phyloP scores from a whole-genome alignment of 2,888 invertebrate species.

The Resseliella maxima region DNA sequence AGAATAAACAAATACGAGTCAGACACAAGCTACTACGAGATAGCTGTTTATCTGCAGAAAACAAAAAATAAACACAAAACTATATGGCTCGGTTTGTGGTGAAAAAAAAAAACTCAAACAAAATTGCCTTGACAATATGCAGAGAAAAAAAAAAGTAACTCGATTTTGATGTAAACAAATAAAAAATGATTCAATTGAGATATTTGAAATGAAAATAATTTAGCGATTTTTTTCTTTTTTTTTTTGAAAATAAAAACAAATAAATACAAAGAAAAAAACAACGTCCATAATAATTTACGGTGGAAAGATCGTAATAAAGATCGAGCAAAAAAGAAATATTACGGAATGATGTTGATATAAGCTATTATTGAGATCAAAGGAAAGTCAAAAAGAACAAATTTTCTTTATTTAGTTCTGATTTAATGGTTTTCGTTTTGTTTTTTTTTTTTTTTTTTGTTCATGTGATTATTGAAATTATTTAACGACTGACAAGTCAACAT shows the following conservation, averaged over 20 bases:
- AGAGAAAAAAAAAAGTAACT: too few species aligned
- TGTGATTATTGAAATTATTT: neutral
- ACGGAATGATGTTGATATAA: neutral
- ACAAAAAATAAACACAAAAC: conserved; percentile 25
- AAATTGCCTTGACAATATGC: too few species aligned
- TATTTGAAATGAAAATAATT: too few species aligned
- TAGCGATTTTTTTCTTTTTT: too few species aligned
- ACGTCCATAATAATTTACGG: neutral
- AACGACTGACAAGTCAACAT: neutral
- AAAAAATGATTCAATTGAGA: too few species aligned
- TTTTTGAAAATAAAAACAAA: too few species aligned
- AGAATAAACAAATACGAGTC: neutral
- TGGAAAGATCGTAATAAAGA: too few species aligned
- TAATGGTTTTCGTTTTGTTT: neutral
- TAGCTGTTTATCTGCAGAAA: neutral
- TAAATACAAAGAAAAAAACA: neutral
- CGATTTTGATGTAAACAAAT: too few species aligned
- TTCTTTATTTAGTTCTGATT: conserved; percentile 42
- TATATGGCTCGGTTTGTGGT: neutral
- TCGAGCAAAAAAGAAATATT: neutral
- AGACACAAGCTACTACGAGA: neutral
- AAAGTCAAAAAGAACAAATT: conserved; percentile 33
- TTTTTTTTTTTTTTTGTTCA: neutral
- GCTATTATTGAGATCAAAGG: conserved; percentile 17
- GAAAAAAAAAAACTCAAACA: too few species aligned